These are phyloP conservation scores for Arenaria interpres DNA, from an alignment of 2,113 vertebrate genomes.

Conservation along the genomic window DNA sequence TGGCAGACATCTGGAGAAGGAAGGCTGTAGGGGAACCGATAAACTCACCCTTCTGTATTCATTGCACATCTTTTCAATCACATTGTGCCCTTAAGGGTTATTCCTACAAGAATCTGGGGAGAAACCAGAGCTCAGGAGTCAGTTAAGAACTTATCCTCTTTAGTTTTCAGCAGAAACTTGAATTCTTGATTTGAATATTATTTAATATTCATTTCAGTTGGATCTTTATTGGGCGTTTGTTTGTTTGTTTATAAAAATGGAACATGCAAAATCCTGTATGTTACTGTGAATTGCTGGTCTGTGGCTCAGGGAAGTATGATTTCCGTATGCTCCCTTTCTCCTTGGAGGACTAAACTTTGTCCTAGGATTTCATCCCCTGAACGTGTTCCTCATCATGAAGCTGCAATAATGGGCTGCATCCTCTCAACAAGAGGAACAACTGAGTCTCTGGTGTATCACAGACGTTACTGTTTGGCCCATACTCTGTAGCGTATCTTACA, in stretches of 20 bases:
- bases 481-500: not conserved
- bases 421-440: not conserved
- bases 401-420: not conserved
- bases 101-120: not conserved
- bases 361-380: not conserved
- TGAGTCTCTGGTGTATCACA: not conserved
- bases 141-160: not conserved
- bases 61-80: not conserved
- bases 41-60: not conserved
- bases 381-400: not conserved
- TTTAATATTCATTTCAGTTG: not conserved
- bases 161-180: not conserved
- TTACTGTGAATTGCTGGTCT: not conserved
- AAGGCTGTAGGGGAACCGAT: not conserved
- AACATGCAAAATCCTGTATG: not conserved
- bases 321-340: not conserved
- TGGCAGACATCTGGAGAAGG: not conserved
- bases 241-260: not conserved
- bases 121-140: not conserved
- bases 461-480: not conserved
- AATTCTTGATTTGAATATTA: not conserved
- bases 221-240: not conserved
- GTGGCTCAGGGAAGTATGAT: not conserved
- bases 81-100: not conserved
- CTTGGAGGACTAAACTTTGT: not conserved